Percentiles rank a stretch among this genome's conserved stretches.
phyloP scores from a whole-genome alignment of 2,797 vertebrate genomes.

The Periophthalmus magnuspinnatus region DNA sequence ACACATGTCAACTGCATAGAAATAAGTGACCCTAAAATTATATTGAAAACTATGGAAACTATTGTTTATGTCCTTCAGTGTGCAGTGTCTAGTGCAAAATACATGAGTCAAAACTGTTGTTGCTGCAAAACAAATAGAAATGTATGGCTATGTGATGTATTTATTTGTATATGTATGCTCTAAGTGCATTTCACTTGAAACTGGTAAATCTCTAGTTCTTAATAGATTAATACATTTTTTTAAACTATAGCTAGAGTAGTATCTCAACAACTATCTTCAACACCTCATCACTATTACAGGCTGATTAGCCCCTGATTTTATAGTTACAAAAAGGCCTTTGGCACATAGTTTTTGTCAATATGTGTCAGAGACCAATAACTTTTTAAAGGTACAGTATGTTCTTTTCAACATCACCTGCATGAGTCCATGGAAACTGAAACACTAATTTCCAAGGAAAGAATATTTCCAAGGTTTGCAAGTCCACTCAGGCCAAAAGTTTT shows the following conservation, averaged over 20 bases:
- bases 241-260: not conserved
- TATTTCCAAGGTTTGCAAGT: no score
- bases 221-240: conserved; percentile 2
- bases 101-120: not conserved
- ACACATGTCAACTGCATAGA: conserved; percentile 51
- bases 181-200: not conserved
- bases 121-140: not conserved
- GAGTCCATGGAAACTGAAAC: no score
- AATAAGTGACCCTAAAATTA: conserved; percentile 15
- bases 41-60: not conserved
- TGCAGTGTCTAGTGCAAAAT: not conserved
- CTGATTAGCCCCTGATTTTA: not conserved
- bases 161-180: not conserved
- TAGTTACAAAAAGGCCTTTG: not conserved
- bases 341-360: not conserved
- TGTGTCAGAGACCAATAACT: no score
- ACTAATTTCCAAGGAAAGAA: no score
- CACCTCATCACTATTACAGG: not conserved
- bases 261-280: not conserved
- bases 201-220: not conserved
- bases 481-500: no score
- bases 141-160: not conserved
- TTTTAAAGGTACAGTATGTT: not conserved
- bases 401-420: no score
- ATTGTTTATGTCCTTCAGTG: not conserved